Base-by-base conservation (phyloP, 2,888 invertebrate species). In the Baccha elongata region DNA sequence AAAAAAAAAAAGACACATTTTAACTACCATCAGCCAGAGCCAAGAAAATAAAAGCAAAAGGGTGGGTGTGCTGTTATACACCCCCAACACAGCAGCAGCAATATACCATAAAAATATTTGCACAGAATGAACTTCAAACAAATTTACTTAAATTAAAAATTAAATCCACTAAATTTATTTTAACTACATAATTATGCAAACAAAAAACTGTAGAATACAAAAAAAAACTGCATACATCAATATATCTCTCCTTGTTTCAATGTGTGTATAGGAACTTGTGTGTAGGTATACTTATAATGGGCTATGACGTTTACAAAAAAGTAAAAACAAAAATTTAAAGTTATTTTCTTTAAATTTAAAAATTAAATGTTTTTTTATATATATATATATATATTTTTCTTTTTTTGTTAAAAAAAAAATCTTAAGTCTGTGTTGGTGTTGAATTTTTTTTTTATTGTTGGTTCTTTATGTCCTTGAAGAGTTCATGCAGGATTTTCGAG, bases 291-390 rank as follows among this genome's bases (percentile, higher is more conserved):
- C 72, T 62, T 76, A 67, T 83, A 62, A 69, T 53, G 72, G 26
- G 42, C 72, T 62, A 52, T 72, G 83, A 83, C 83, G 83, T 83
- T 83, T 78, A 52, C 72, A 83, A 71, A 76, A 72, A 48, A 68
- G n/a, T 8, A n/a, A n/a, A n/a, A 7, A 32, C 29, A 71, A 42
- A 32, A 37, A 50, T 68, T 73, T 64, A 35, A 46, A 23, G 60
- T 68, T 53, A n/a, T 21, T 62, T 68, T 68, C 55, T 62, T 62
- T 35, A n/a, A 72, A 53, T 52, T 72, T 62, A 44, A 72, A 44
- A 72, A 53, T 26, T 8, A 44, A 44, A 17, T 42, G 8, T 52
- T 11, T 17, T 42, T 60, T 69, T n/a, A n/a, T n/a, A n/a, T n/a
- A n/a, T n/a, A n/a, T n/a, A n/a, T n/a, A n/a, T n/a, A n/a, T n/a